Percentiles rank a stretch among this genome's conserved stretches.
These are phyloP conservation scores for Siniperca obscura DNA, from an alignment of 2,797 vertebrate genomes.

Conservation along the genomic window DNA sequence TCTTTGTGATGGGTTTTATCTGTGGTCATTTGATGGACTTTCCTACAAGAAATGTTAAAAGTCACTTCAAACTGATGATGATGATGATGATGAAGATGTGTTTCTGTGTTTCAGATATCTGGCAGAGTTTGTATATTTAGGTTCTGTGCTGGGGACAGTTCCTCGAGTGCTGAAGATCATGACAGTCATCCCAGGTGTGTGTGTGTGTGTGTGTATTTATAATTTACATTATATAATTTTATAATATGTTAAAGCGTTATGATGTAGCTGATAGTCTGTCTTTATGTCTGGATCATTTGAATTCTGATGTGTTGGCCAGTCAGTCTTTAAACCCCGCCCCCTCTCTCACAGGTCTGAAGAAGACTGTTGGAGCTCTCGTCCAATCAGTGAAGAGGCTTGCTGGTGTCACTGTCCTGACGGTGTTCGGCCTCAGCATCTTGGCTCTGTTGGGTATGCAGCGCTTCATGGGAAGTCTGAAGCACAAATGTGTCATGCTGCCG, in stretches of 20 bases:
- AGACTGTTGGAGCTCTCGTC: conserved; percentile 88
- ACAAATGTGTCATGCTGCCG: conserved; percentile 88
- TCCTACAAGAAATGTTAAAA: too few relatives aligned
- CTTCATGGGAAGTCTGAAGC: conserved; percentile 90
- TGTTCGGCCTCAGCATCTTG: conserved; percentile 89
- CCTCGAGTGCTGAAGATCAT: conserved; percentile 92
- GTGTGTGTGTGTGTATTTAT: conserved; percentile 9
- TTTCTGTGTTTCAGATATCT: conserved; percentile 81
- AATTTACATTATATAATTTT: too few relatives aligned
- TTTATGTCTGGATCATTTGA: too few relatives aligned
- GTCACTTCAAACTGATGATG: neutral
- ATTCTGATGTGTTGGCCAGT: too few relatives aligned
- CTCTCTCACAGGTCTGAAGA: conserved; percentile 88
- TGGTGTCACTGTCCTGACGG: conserved; percentile 88
- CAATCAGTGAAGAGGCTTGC: conserved; percentile 91
- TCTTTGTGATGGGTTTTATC: too few relatives aligned
- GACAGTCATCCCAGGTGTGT: conserved; percentile 90
- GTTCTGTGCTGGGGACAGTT: conserved; percentile 88
- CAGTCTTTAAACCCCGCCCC: neutral
- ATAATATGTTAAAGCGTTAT: neutral
- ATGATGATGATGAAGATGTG: neutral
- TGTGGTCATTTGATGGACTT: too few relatives aligned
- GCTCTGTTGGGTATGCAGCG: conserved; percentile 89
- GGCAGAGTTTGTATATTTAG: conserved; percentile 87
- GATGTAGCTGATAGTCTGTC: too few relatives aligned